Conservation (phyloP, 1,140 invertebrate species). For the Rhynchophorus ferrugineus region DNA sequence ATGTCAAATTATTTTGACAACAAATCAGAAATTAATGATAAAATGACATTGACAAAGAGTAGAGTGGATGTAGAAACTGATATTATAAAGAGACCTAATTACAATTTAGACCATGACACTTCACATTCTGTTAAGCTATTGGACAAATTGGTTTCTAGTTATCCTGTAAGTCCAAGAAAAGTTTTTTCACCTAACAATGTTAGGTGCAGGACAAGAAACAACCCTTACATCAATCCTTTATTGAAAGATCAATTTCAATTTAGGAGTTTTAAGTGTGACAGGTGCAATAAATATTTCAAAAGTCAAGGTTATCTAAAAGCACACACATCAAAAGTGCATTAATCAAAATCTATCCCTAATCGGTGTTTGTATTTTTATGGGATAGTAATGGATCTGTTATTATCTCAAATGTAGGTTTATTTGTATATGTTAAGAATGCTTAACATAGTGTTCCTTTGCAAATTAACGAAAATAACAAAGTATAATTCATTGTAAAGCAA, state of each 20-base stretch:
- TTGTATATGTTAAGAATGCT: neutral
- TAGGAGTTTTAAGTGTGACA: constrained; percentile 37
- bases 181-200: constrained; percentile 31
- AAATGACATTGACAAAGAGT: too few species aligned
- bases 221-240: constrained; percentile 38
- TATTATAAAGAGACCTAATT: too few species aligned
- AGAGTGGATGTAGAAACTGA: too few species aligned
- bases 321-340: constrained; percentile 35
- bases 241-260: constrained; percentile 37
- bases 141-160: constrained; percentile 25
- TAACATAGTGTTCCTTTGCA: neutral
- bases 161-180: constrained; percentile 18
- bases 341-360: constrained; percentile 2
- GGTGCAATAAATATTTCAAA: constrained; percentile 38
- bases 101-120: neutral
- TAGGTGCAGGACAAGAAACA: constrained; percentile 33
- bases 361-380: neutral
- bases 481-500: neutral
- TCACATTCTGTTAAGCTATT: constrained; percentile 20
- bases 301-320: constrained; percentile 39
- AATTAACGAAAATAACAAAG: neutral
- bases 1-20: too few species aligned
- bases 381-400: neutral
- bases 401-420: neutral
- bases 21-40: too few species aligned